A percentile compares a stretch with the other conserved stretches of the same genome.
Evolutionary conservation across 2,113 vertebrate species (phyloP).

Genomic region (Calypte anna): DNA sequence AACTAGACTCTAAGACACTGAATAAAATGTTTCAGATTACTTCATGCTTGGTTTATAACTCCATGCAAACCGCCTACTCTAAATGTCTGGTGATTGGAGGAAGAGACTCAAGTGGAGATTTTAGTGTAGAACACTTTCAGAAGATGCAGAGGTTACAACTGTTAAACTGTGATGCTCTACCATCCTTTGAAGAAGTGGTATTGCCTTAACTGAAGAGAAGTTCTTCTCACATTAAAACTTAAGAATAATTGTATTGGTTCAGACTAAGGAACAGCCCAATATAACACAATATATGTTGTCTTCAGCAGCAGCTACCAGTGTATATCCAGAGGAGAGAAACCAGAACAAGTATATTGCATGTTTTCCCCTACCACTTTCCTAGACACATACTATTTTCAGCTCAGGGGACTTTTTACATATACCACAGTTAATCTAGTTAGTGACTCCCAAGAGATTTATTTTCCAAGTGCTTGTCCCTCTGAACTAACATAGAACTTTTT

Average conservation of each 20-base stretch:
- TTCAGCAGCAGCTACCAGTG: not conserved
- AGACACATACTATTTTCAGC: not conserved
- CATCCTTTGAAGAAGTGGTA: not conserved
- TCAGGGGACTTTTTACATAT: not conserved
- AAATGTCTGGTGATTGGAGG: not conserved
- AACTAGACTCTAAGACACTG: not conserved
- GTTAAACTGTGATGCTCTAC: not conserved
- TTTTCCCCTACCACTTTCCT: not conserved
- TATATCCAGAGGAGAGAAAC: not conserved
- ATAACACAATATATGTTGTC: not conserved
- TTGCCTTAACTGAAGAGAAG: not conserved
- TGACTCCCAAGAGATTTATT: not conserved
- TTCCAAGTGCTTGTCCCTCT: not conserved
- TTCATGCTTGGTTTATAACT: not conserved
- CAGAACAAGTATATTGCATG: not conserved
- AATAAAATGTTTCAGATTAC: not conserved
- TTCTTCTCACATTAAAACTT: not conserved
- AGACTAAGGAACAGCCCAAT: not conserved
- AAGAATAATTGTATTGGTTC: not conserved
- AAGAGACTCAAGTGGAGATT: not conserved
- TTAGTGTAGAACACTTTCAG: not conserved
- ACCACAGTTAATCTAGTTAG: not conserved
- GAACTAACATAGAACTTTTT: not conserved
- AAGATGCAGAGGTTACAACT: not conserved
- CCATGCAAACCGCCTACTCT: not conserved